Evolutionary conservation across 1,140 invertebrate genomes (phyloP).

Genomic region (Micrasema longulum): DNA sequence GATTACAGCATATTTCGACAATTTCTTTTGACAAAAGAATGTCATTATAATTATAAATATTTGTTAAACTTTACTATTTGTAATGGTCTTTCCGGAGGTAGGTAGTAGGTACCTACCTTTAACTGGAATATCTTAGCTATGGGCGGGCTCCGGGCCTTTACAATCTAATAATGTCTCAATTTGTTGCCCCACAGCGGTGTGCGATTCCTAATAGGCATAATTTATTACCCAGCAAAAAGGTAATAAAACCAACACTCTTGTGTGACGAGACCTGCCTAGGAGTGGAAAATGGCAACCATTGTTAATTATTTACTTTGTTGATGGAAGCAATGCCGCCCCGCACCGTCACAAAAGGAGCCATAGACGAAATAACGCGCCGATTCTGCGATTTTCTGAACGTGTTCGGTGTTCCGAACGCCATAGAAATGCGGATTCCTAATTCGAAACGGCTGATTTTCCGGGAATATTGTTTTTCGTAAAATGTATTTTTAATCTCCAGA

Average conservation of each 20-base stretch:
- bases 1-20: too few relatives aligned
- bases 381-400: slow-evolving; percentile 19
- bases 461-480: not conserved
- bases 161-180: slow-evolving; percentile 37
- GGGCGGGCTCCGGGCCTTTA: slow-evolving; percentile 19
- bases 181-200: slow-evolving; percentile 21
- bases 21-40: too few relatives aligned
- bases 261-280: slow-evolving; percentile 22
- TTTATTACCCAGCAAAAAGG: slow-evolving; percentile 34
- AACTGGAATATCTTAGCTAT: slow-evolving; percentile 2
- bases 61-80: too few relatives aligned
- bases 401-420: slow-evolving; percentile 7
- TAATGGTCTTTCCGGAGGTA: too few relatives aligned
- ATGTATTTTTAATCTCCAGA: not conserved
- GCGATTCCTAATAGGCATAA: slow-evolving; percentile 11
- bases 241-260: slow-evolving; percentile 34
- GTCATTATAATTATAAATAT: too few relatives aligned
- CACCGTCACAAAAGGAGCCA: slow-evolving; percentile 23
- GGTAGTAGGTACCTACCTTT: too few relatives aligned
- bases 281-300: slow-evolving; percentile 8
- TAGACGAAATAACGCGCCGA: slow-evolving; percentile 19
- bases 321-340: slow-evolving; percentile 1
- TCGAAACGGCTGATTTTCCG: slow-evolving; percentile 31
- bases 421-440: slow-evolving; percentile 26
- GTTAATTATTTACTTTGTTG: slow-evolving; percentile 13